Conservation (phyloP, 2,888 invertebrate genomes). For the Fabriciana adippe region DNA sequence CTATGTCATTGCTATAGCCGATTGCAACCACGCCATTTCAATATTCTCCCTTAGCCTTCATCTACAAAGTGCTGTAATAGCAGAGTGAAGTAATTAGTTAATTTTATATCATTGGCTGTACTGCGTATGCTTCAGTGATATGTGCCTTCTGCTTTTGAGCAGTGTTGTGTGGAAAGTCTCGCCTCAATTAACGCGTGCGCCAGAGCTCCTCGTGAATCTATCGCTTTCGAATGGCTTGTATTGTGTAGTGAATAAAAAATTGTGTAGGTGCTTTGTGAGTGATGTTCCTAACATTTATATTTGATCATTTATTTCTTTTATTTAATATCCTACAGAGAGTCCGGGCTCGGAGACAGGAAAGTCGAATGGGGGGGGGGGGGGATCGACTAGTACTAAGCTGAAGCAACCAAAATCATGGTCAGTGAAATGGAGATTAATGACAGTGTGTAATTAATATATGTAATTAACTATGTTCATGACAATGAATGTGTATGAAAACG, state of each 20-base stretch:
- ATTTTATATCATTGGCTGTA: conserved; percentile 60
- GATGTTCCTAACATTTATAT: conserved; percentile 80
- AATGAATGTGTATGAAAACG: conserved; percentile 5
- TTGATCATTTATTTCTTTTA: conserved; percentile 74
- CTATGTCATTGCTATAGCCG: conserved; percentile 16
- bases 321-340: conserved; percentile 70
- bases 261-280: conserved; percentile 79
- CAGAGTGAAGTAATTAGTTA: conserved; percentile 56
- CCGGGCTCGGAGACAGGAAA: conserved; percentile 81
- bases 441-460: neutral
- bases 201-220: conserved; percentile 59
- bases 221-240: conserved; percentile 46
- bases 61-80: conserved; percentile 42
- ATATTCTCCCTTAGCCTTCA: conserved; percentile 25
- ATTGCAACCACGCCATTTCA: conserved; percentile 8
- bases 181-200: conserved; percentile 70
- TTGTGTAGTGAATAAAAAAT: conserved; percentile 61
- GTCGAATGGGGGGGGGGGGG: conserved; percentile 64
- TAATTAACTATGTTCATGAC: neutral
- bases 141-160: conserved; percentile 76
- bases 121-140: conserved; percentile 72
- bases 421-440: conserved; percentile 7
- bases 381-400: conserved; percentile 59
- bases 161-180: conserved; percentile 72
- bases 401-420: conserved; percentile 47